phyloP scores from a whole-genome alignment of 2,888 invertebrate species.

The Nowickia ferox region DNA sequence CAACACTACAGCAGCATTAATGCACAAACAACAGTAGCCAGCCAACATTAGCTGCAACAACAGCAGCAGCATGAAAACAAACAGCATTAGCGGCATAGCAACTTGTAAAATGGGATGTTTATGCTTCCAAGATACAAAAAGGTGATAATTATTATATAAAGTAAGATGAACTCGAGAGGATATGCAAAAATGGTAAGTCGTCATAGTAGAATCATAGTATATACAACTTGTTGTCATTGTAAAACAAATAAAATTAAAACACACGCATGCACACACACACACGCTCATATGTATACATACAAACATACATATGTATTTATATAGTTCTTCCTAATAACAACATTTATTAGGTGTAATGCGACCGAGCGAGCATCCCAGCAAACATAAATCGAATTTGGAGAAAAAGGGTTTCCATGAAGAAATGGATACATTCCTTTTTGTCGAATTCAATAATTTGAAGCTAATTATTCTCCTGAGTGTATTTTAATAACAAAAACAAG shows the following conservation, averaged over 20 bases:
- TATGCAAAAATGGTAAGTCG: slow-evolving; percentile 70
- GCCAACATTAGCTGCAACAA: slow-evolving; percentile 48
- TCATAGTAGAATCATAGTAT: slow-evolving; percentile 51
- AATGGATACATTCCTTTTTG: background rate
- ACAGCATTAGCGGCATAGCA: slow-evolving; percentile 68
- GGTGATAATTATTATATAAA: slow-evolving; percentile 82
- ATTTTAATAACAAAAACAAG: background rate
- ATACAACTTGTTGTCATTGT: slow-evolving; percentile 58
- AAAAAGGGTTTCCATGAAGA: background rate
- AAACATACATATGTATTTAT: background rate
- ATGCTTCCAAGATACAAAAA: slow-evolving; percentile 75
- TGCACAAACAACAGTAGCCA: slow-evolving; percentile 39
- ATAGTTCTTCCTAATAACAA: background rate
- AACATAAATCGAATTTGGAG: background rate
- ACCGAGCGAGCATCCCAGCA: slow-evolving; percentile 17
- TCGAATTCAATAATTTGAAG: background rate
- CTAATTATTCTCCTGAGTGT: background rate
- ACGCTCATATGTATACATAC: background rate
- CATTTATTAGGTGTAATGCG: background rate
- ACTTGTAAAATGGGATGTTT: slow-evolving; percentile 71
- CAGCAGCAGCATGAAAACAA: slow-evolving; percentile 61
- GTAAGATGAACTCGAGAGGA: slow-evolving; percentile 74
- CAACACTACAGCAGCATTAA: slow-evolving; percentile 24
- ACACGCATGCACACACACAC: background rate
- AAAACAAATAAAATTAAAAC: slow-evolving; percentile 50